Conservation (phyloP, 2,888 invertebrate species). For the Sclerodermus sp. region DNA sequence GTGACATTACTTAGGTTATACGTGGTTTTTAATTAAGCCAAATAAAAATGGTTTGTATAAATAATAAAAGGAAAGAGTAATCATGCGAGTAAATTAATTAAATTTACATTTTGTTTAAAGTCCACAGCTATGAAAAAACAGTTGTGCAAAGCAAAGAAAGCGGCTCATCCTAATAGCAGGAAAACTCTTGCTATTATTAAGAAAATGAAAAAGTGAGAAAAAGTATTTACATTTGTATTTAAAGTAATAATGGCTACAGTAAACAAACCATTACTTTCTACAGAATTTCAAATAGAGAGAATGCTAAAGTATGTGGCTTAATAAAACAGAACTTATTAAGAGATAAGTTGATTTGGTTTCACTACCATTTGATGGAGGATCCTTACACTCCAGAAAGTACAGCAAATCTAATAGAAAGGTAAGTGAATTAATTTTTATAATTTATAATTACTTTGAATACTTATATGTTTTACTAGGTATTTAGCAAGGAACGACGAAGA, state of each 20-base stretch:
- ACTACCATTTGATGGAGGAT: slow-evolving; percentile 65
- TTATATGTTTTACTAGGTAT: slow-evolving; percentile 57
- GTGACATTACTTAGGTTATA: too few species aligned
- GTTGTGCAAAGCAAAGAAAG: slow-evolving; percentile 40
- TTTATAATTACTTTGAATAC: slow-evolving; percentile 13
- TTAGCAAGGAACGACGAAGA: slow-evolving; percentile 74
- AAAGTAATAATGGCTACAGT: too few species aligned
- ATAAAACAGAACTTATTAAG: slow-evolving; percentile 74
- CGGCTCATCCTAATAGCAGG: slow-evolving; percentile 79
- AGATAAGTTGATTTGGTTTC: slow-evolving; percentile 81
- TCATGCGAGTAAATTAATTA: too few species aligned
- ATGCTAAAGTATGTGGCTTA: slow-evolving; percentile 66
- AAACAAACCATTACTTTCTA: slow-evolving; percentile 32
- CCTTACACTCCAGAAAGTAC: slow-evolving; percentile 66
- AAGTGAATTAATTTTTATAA: slow-evolving; percentile 40
- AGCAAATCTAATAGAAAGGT: slow-evolving; percentile 63
- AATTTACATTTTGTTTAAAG: slow-evolving; percentile 23
- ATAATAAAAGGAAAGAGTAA: too few species aligned
- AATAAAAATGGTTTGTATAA: not conserved
- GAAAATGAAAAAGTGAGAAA: slow-evolving; percentile 66
- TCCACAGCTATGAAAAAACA: slow-evolving; percentile 20
- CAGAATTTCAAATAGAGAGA: slow-evolving; percentile 63
- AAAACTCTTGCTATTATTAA: slow-evolving; percentile 75
- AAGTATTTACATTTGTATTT: too few species aligned
- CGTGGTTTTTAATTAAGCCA: too few species aligned